These are phyloP conservation scores for Stenolophus ochropezus DNA, from an alignment of 2,888 invertebrate genomes.

Conservation along the genomic window DNA sequence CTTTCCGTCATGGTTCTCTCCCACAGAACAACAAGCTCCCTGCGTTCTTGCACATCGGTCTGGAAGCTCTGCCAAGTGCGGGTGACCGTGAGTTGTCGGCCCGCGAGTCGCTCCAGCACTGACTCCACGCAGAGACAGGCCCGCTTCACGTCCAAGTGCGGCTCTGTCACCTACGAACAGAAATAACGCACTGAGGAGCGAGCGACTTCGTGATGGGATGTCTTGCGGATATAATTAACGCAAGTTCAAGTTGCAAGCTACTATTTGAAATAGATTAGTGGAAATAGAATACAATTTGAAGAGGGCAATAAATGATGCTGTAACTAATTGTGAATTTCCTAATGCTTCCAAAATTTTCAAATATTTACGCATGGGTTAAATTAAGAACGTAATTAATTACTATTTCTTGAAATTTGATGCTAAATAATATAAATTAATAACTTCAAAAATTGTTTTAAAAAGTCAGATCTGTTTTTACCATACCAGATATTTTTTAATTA, in stretches of 20 bases:
- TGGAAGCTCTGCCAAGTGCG: slow-evolving; percentile 84
- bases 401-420: no score
- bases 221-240: background rate
- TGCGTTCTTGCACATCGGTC: slow-evolving; percentile 78
- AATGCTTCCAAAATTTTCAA: no score
- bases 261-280: background rate
- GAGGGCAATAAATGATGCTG: background rate
- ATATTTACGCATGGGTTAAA: no score
- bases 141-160: slow-evolving; percentile 81
- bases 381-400: no score
- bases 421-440: no score
- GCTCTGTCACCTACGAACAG: slow-evolving; percentile 78
- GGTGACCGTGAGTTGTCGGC: slow-evolving; percentile 79
- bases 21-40: slow-evolving; percentile 73
- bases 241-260: slow-evolving; percentile 15
- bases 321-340: background rate
- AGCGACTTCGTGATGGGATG: background rate
- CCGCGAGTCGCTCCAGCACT: slow-evolving; percentile 80
- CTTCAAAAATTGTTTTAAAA: no score
- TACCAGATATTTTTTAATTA: no score
- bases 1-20: slow-evolving; percentile 79
- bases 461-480: no score
- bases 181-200: slow-evolving; percentile 60
- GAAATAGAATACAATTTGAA: background rate
- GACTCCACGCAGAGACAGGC: slow-evolving; percentile 81